Base-by-base conservation (phyloP, 2,797 vertebrate genomes). In the Podargus strigoides region DNA sequence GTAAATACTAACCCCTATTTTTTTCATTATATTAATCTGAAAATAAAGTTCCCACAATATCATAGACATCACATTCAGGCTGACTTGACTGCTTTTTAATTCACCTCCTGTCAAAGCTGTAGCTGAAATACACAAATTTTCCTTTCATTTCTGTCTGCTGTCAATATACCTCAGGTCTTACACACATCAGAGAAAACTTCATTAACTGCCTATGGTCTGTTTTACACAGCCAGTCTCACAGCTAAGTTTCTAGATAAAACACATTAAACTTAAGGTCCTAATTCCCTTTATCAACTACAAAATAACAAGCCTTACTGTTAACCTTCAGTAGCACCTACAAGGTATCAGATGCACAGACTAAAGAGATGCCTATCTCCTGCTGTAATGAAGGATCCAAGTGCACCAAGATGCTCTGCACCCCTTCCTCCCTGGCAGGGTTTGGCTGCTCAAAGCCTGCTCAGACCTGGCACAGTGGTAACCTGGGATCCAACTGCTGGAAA, bases 81-180 rank as follows among this genome's bases (percentile, higher is more conserved):
- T 59, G 28, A 56, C 11, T 78, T 53, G 23, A 76, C n/a, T 19
- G 63, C 36, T 36, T 49, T 69, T 44, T 62, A 59, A 73, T 41
- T 67, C 44, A 92, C 47, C 27, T 81, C 73, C 78, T 85, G 30
- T 63, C 49, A 82, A 67, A 9, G 30, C 64, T 46, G 24, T 30
- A 76, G 27, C 21, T 44, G 22, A 94, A 93, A 79, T 32, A 58
- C 23, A 59, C 42, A 47, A 9, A 3, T 79, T 67, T 82, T 82
- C 44, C 63, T 81, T 81, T 72, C 32, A 78, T 34, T 81, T 92
- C 79, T 88, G 39, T n/a, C 50, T 73, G 47, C 52, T 90, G 52
- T 82, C 63, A 82, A 37, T 16, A 70, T 10, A 72, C 15, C 17
- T 56, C 68, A 60, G 32, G 30, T 62, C 58, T 91, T 28, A 22